Percentiles rank a stretch among this genome's conserved stretches.
These are phyloP conservation scores for Daphoenositta chrysoptera DNA, from an alignment of 2,113 vertebrate species.

Conservation along the genomic window DNA sequence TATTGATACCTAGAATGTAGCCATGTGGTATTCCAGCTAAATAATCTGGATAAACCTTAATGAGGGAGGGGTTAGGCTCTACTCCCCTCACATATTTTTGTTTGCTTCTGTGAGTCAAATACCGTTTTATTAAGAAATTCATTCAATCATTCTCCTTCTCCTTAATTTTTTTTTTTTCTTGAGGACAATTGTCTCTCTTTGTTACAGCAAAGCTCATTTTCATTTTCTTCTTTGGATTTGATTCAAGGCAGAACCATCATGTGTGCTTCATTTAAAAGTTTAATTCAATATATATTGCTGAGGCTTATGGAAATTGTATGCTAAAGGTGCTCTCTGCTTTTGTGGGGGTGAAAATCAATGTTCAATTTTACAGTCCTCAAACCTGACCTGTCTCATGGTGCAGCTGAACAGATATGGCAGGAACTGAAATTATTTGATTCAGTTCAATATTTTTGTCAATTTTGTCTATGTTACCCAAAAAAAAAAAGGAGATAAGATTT, in stretches of 20 bases:
- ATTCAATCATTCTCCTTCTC: neutral
- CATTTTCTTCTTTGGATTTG: neutral
- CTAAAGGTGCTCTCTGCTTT: neutral
- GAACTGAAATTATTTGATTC: neutral
- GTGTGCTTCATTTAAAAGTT: neutral
- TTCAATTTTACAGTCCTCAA: neutral
- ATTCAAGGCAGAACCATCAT: neutral
- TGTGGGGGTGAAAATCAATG: neutral
- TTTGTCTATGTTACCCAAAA: neutral
- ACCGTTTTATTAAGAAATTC: neutral
- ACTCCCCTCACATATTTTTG: neutral
- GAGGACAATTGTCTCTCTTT: neutral
- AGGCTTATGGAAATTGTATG: neutral
- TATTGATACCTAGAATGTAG: neutral
- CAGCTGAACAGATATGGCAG: neutral
- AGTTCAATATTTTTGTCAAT: neutral
- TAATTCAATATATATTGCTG: neutral
- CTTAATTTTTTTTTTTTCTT: too few relatives aligned
- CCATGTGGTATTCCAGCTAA: neutral
- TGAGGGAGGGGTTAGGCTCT: neutral
- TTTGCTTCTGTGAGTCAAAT: neutral
- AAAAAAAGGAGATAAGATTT: neutral
- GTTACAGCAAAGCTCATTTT: neutral
- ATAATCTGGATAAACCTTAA: neutral
- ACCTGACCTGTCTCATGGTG: neutral